phyloP scores from a whole-genome alignment of 2,797 vertebrate genomes.

The Sciaenops ocellatus region DNA sequence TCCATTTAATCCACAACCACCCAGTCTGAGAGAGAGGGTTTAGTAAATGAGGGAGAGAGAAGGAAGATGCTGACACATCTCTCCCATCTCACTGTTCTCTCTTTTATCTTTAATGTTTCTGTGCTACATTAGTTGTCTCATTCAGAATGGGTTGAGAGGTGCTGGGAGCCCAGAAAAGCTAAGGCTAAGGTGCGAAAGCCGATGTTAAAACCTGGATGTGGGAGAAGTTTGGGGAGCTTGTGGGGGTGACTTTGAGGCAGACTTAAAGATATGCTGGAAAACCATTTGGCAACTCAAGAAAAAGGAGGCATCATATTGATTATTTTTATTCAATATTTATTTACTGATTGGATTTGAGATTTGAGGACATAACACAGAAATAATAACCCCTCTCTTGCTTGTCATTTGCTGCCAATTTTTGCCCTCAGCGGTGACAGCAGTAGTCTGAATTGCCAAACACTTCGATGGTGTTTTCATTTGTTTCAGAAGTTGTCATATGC shows the following conservation, averaged over 20 bases:
- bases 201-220: not conserved
- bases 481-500: not conserved
- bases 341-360: constrained; percentile 2
- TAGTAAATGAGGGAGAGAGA: constrained; percentile 38
- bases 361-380: not conserved
- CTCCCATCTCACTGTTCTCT: constrained; percentile 14
- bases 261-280: not conserved
- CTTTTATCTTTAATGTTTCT: constrained; percentile 14
- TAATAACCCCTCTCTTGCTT: not conserved
- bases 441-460: not conserved
- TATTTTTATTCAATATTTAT: not conserved
- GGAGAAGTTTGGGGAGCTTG: not conserved
- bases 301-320: not conserved
- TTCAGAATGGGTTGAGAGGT: constrained; percentile 1
- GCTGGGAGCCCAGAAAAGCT: not conserved
- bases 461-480: not conserved
- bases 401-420: constrained; percentile 2
- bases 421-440: not conserved
- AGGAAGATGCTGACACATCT: constrained; percentile 35
- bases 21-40: constrained; percentile 51
- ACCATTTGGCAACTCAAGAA: not conserved
- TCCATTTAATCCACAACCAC: constrained; percentile 72
- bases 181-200: not conserved
- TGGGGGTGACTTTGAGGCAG: constrained; percentile 5
- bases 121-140: not conserved